Evolutionary conservation across 2,797 vertebrate genomes (phyloP), one percentile per base, ranked within the genome.

Genomic region (Poecilia wingei): DNA sequence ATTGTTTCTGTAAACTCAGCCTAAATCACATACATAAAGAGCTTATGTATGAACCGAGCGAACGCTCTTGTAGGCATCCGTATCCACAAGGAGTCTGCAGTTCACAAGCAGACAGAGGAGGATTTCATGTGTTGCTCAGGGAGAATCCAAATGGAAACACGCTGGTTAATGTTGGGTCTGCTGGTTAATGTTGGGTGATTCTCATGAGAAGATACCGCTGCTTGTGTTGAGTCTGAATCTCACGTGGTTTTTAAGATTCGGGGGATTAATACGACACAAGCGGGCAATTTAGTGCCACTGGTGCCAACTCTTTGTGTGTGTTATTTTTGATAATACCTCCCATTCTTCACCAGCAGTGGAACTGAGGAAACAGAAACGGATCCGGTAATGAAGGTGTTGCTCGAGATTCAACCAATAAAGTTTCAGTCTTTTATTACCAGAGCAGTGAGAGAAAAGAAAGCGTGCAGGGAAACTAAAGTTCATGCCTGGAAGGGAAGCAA

Each of bases 401-500:
- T 80, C 10, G 20, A 68, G 64, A 68, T 53, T 79, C 64, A 59
- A 53, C 73, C 51, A 80, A 81, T 84, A 72, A 81, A 81, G 69
- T 51, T 74, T 68, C 69, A 79, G 53, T 82, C 68, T 55, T 47
- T 86, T 49, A 43, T 53, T 81, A 69, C 78, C 79, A 81, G 74
- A 80, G 45, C 28, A 66, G 33, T 31, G 47, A 81, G 64, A 86
- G 78, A 85, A 76, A 41, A 86, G 76, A 66, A 55, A 57, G 68
- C 51, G 77, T 78, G 69, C 55, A 66, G 76, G 75, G 72, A 79
- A 80, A 74, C 77, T 53, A n/a, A 77, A 77, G 82, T 79, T 81
- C 80, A 83, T 80, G 85, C 84, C 85, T 84, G 78, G 88, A 78
- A 46, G 5, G n/a, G 77, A 78, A 80, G 79, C 70, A 75, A 78